Percentiles rank a stretch among this genome's conserved stretches.
Evolutionary conservation across 2,797 vertebrate genomes (phyloP).

Genomic region (Taenioides sp.): DNA sequence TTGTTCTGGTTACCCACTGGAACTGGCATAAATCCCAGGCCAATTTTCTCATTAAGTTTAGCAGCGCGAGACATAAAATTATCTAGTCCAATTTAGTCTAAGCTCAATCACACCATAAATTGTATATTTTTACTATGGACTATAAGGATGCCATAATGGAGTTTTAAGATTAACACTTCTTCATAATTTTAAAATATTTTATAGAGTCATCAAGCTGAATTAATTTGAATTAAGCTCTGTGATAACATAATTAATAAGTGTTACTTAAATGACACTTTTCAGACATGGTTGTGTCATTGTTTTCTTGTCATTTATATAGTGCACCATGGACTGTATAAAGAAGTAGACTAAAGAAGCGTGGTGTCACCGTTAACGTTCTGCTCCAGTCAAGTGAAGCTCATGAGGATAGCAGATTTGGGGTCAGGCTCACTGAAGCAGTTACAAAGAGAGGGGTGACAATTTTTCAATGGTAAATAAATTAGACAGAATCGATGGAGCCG

Average conservation of each 20-base stretch:
- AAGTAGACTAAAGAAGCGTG: no score
- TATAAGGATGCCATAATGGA: constrained; percentile 58
- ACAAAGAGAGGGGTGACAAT: no score
- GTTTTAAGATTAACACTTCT: constrained; percentile 42
- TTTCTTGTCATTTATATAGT: background rate
- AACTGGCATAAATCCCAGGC: constrained; percentile 63
- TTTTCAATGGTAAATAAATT: no score
- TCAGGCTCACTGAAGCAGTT: no score
- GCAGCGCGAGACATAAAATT: constrained; percentile 70
- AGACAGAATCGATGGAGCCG: no score
- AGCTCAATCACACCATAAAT: constrained; percentile 50
- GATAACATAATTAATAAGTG: constrained; percentile 43
- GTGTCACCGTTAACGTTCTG: no score
- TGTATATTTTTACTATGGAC: constrained; percentile 54
- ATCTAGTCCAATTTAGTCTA: constrained; percentile 63
- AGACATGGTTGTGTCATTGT: constrained; percentile 20
- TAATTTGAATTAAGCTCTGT: constrained; percentile 30
- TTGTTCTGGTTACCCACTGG: constrained; percentile 54
- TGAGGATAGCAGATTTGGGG: no score
- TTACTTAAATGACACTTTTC: constrained; percentile 51
- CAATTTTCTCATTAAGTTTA: constrained; percentile 68
- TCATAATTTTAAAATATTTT: constrained; percentile 25
- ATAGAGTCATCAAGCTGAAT: constrained; percentile 29
- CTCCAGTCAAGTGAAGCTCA: no score
- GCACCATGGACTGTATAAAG: background rate